Evolutionary conservation across 2,888 invertebrate species (phyloP), one percentile per base, ranked within the genome.

Genomic region (Microdon myrmicae): DNA sequence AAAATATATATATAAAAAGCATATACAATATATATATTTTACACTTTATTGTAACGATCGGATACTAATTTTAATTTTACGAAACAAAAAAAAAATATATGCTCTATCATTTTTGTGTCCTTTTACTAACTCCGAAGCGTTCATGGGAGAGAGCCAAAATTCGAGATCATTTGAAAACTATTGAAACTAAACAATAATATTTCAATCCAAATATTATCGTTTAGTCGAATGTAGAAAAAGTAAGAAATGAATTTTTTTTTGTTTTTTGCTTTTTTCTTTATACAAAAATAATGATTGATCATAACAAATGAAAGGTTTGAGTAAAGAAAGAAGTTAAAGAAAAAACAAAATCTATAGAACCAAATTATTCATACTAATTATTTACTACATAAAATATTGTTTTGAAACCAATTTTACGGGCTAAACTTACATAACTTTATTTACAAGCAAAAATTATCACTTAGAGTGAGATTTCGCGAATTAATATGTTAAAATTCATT

Each of bases 121-220:
- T 23, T 28, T 9, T 12, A 20, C 32, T 51, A 35, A 13, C 9
- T 47, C 26, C 26, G 25, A 41, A 43, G 28, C 35, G 16, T 45
- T 28, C 28, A 38, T 48, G 17, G 28, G 23, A 64, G 61, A 64
- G 64, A 56, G 64, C 64, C 64, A 64, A 64, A n/a, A 64, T 56
- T 58, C 56, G 56, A 64, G 64, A 64, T 64, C 64, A 64, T 64
- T 58, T 64, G 64, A 64, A 64, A 64, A 64, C 64, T 64, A 64
- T 64, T 64, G 64, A 45, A 56, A 58, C 64, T 47, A 64, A 64
- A 47, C 14, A 64, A 56, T 43, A 56, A 64, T 64, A 64, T 56
- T 51, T 28, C 23, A 13, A 35, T 19, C 29, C 51, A 59, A 59
- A 59, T 59, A 54, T 41, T 23, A 55, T 60, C 53, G 41, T 25